phyloP scores from a whole-genome alignment of 2,113 vertebrate species.

The Aix galericulata region DNA sequence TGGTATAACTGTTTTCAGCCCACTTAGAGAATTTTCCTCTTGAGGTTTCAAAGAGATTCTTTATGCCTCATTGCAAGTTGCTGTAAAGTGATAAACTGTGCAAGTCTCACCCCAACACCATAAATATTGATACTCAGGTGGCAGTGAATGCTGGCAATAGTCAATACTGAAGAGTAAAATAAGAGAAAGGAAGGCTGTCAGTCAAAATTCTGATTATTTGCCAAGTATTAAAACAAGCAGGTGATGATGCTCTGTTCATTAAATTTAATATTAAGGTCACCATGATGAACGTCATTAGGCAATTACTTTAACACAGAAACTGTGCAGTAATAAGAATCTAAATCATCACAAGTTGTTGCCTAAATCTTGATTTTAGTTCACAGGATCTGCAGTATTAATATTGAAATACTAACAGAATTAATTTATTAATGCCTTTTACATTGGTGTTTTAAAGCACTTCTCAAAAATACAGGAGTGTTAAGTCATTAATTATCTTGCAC shows the following conservation, averaged over 20 bases:
- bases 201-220: not conserved
- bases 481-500: not conserved
- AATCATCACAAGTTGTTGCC: not conserved
- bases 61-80: not conserved
- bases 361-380: not conserved
- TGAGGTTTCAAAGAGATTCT: not conserved
- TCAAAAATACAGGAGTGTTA: not conserved
- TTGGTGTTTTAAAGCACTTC: not conserved
- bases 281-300: not conserved
- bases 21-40: not conserved
- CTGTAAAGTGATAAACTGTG: not conserved
- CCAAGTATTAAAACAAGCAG: not conserved
- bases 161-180: not conserved
- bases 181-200: not conserved
- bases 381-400: not conserved
- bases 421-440: not conserved
- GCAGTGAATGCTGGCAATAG: not conserved
- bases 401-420: not conserved
- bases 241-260: not conserved
- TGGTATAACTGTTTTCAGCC: not conserved
- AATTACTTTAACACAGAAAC: not conserved
- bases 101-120: not conserved
- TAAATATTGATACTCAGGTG: not conserved
- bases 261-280: not conserved
- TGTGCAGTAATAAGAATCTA: not conserved